Evolutionary conservation across 2,113 vertebrate species (phyloP), one percentile per base, ranked within the genome.

Genomic region (Orycteropus afer): DNA sequence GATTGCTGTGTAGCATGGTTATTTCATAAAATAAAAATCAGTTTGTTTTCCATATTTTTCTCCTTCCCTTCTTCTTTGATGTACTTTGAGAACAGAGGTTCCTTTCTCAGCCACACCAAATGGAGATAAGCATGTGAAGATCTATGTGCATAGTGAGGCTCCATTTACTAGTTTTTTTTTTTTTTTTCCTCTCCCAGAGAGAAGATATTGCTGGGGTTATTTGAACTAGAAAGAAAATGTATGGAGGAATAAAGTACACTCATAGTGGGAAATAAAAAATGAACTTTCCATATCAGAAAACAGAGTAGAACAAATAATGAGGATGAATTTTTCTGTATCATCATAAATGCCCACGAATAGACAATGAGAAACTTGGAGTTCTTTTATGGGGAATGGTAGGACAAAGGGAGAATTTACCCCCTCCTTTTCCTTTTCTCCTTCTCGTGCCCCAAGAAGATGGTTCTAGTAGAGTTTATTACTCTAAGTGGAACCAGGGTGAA

Each of bases 21-120:
- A 80, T 73, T 90, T 71, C 74, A 95, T 80, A 76, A 73, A 86
- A 67, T 76, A 42, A 67, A 73, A 59, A 45, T 51, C 32, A 67
- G 6, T 17, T 11, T 81, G 51, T 77, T 82, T 83, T 57, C n/a
- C 51, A 2, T 15, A 49, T 77, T 63, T 84, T 77, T 57, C 40
- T 84, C 17, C 8, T 95, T 87, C 17, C 51, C 8, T 4, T 91
- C 22, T 85, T 87, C 17, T 94, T 49, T 49, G 37, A 6, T 80
- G 18, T 79, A 29, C 55, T 80, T 86, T 61, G 17, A 61, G 20
- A 63, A 2, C 51, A 93, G 13, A n/a, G 12, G 74, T 76, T 91
- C 45, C 32, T 51, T 96, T 20, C 34, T 37, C 32, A 77, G 37
- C 13, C 25, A 53, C 4, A 73, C 8, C 22, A 91, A 91, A 42